Percentiles rank a stretch among this genome's conserved stretches.
Evolutionary conservation across 2,113 vertebrate genomes (phyloP).

Genomic region (Pogonocichla stellata): DNA sequence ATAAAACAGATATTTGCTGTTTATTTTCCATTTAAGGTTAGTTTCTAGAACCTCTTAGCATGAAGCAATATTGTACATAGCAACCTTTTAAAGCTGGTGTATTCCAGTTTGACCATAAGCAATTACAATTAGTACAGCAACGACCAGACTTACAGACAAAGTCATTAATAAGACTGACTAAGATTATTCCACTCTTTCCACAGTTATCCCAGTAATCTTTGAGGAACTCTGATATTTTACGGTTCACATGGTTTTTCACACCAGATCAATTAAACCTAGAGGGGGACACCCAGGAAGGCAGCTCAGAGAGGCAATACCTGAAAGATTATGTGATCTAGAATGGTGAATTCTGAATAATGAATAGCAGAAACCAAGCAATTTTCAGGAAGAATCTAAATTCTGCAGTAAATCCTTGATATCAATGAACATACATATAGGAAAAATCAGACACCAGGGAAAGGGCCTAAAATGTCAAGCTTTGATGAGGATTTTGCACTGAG

Average conservation of each 20-base stretch:
- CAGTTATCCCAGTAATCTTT: neutral
- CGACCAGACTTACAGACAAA: neutral
- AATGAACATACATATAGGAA: neutral
- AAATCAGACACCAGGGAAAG: neutral
- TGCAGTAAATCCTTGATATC: neutral
- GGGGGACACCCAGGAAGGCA: neutral
- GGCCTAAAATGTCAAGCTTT: neutral
- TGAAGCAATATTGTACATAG: neutral
- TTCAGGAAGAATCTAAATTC: neutral
- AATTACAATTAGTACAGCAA: neutral
- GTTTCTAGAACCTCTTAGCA: neutral
- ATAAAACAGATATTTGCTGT: neutral
- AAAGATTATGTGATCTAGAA: neutral
- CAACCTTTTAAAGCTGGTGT: neutral
- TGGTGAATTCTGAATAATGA: neutral
- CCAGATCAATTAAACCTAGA: neutral
- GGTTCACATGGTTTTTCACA: fast-evolving
- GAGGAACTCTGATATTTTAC: neutral
- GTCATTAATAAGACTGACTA: neutral
- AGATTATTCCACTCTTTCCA: neutral
- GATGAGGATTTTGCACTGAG: neutral
- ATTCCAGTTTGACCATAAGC: neutral
- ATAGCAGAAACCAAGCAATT: neutral
- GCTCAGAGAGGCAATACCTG: neutral
- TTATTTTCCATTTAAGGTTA: neutral